Evolutionary conservation across 2,797 vertebrate species (phyloP).

Genomic region (Eulemur rubriventer): DNA sequence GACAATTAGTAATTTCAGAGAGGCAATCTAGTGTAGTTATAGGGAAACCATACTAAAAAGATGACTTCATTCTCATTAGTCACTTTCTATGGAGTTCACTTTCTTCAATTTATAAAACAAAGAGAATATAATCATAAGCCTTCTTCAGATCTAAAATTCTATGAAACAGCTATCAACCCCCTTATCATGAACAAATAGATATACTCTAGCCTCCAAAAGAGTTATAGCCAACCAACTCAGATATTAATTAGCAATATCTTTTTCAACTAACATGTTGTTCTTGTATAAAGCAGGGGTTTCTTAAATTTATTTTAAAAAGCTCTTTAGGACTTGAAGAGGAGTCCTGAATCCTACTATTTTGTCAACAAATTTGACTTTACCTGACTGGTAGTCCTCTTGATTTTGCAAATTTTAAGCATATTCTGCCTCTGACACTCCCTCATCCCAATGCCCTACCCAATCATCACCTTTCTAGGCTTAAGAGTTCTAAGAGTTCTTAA

Average conservation of each 20-base stretch:
- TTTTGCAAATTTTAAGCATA: slow-evolving; percentile 1
- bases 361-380: background rate
- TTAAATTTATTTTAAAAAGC: background rate
- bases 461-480: background rate
- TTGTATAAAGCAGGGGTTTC: background rate
- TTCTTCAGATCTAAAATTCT: slow-evolving; percentile 26
- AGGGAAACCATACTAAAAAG: background rate
- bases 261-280: background rate
- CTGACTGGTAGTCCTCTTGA: background rate
- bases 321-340: background rate
- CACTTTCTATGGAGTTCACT: background rate
- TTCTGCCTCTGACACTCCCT: background rate
- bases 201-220: background rate
- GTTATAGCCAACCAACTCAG: background rate
- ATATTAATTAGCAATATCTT: background rate
- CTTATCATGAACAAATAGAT: background rate
- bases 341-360: background rate
- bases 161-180: background rate
- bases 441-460: background rate
- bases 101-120: background rate
- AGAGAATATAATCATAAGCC: background rate
- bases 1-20: slow-evolving; percentile 8
- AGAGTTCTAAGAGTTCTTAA: background rate
- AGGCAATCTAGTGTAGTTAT: background rate
- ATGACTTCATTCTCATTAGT: background rate